These are phyloP conservation scores for Pygoscelis antarcticus DNA, from an alignment of 2,113 vertebrate genomes.

Conservation along the genomic window DNA sequence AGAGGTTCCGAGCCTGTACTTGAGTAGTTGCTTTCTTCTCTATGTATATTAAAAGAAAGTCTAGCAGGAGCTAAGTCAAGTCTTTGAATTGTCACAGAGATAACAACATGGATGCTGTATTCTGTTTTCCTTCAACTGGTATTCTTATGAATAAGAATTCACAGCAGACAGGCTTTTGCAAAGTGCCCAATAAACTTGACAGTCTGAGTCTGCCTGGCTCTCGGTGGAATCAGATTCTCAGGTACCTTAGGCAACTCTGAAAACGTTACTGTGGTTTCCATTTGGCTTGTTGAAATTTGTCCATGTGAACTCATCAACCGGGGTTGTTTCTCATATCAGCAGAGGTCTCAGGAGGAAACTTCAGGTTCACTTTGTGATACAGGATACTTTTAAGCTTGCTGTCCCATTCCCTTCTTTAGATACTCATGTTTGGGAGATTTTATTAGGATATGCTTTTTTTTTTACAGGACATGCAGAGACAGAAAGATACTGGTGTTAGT, in stretches of 20 bases:
- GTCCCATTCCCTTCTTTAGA: not conserved
- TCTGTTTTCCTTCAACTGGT: not conserved
- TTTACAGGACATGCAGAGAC: not conserved
- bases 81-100: not conserved
- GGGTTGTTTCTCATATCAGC: not conserved
- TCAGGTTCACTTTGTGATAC: not conserved
- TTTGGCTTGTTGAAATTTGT: slow-evolving; percentile 6
- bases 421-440: not conserved
- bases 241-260: not conserved
- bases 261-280: not conserved
- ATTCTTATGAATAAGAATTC: not conserved
- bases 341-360: not conserved
- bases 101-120: not conserved
- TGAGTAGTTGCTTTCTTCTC: not conserved
- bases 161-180: not conserved
- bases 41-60: not conserved
- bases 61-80: not conserved
- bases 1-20: not conserved
- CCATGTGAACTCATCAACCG: not conserved
- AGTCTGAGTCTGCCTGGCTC: not conserved
- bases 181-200: not conserved
- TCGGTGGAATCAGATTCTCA: not conserved
- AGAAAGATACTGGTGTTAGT: not conserved
- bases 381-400: not conserved
- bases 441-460: not conserved